A percentile compares a stretch with the other conserved stretches of the same genome.
Evolutionary conservation across 2,888 invertebrate genomes (phyloP).

Genomic region (Pogonocherus hispidulus): DNA sequence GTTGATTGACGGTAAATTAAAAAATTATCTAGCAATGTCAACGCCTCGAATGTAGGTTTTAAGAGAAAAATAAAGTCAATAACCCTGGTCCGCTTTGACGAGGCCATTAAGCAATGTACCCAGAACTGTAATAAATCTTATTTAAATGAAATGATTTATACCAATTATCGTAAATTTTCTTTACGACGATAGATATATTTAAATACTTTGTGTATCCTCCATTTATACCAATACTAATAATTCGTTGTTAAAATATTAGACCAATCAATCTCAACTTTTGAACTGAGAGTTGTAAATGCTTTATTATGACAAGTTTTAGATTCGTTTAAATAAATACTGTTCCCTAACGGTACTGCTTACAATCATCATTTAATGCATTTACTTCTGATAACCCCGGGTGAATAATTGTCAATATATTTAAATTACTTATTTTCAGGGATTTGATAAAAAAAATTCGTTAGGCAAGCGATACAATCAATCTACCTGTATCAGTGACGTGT

Average conservation of each 20-base stretch:
- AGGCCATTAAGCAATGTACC: conserved; percentile 19
- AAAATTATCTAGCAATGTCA: conserved; percentile 1
- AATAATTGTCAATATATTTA: not conserved
- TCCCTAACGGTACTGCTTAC: not conserved
- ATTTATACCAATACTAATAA: conserved; percentile 18
- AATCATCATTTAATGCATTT: too few species aligned
- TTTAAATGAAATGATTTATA: conserved; percentile 55
- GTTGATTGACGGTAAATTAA: conserved; percentile 4
- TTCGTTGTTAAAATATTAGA: conserved; percentile 27
- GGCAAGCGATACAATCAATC: too few species aligned
- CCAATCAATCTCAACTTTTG: conserved; percentile 29
- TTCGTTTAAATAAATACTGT: conserved; percentile 11
- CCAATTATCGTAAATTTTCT: conserved; percentile 52
- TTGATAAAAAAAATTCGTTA: too few species aligned
- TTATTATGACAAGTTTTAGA: conserved; percentile 22
- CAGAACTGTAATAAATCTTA: conserved; percentile 32
- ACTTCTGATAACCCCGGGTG: not conserved
- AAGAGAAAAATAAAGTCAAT: conserved; percentile 28
- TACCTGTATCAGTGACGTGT: too few species aligned
- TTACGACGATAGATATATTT: conserved; percentile 48
- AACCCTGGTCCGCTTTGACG: conserved; percentile 19
- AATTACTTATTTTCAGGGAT: too few species aligned
- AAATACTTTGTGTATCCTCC: conserved; percentile 26
- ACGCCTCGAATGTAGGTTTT: conserved; percentile 1
- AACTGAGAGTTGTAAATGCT: conserved; percentile 24